A percentile compares a stretch with the other conserved stretches of the same genome.
phyloP scores from a whole-genome alignment of 2,113 vertebrate genomes.

The Macrotus californicus region DNA sequence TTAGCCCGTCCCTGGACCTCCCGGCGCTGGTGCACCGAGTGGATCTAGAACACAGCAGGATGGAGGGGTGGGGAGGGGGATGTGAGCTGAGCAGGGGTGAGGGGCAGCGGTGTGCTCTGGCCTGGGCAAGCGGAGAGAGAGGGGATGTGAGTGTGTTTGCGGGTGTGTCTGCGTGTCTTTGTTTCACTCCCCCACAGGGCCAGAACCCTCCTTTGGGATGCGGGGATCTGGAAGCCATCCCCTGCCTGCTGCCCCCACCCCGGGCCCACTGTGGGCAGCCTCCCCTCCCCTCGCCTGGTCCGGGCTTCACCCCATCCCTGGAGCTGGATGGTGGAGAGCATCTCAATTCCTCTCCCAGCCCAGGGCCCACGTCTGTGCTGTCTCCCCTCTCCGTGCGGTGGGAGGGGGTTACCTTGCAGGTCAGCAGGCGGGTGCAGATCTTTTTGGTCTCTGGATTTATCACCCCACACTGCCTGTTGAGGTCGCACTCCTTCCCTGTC shows the following conservation, averaged over 20 bases:
- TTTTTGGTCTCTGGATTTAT: slow-evolving; percentile 93
- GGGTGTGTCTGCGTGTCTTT: not conserved
- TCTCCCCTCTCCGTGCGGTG: not conserved
- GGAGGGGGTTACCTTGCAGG: slow-evolving; percentile 89
- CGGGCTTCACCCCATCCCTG: not conserved
- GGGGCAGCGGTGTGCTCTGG: not conserved
- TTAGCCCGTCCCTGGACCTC: slow-evolving; percentile 91
- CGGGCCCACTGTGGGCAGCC: not conserved
- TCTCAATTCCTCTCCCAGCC: not conserved
- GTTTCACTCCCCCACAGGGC: not conserved
- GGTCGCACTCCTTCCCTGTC: slow-evolving; percentile 91
- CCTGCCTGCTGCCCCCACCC: not conserved
- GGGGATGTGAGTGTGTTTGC: not conserved
- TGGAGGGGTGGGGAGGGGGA: not conserved
- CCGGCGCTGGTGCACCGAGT: slow-evolving; percentile 93
- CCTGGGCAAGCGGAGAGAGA: not conserved
- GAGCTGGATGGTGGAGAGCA: not conserved
- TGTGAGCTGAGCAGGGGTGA: slow-evolving; percentile 31
- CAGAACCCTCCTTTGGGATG: not conserved
- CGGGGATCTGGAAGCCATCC: not conserved
- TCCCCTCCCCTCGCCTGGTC: not conserved
- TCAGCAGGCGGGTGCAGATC: slow-evolving; percentile 93
- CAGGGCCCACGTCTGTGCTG: not conserved
- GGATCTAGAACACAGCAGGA: slow-evolving; percentile 82
- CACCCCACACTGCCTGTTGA: slow-evolving; percentile 94